These are phyloP conservation scores for Lucilia sericata DNA, from an alignment of 1,140 invertebrate genomes.

Conservation along the genomic window DNA sequence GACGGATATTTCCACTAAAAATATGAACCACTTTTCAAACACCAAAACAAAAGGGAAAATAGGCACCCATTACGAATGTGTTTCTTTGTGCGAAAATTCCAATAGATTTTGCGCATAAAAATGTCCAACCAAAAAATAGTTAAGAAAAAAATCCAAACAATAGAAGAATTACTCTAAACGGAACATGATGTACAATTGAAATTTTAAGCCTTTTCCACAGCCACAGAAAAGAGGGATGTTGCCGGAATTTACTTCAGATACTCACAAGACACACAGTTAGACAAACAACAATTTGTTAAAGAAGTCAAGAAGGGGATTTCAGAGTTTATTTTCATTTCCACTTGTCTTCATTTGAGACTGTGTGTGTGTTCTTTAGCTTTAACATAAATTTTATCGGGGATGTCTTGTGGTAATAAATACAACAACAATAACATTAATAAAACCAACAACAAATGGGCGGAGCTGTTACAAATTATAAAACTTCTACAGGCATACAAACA, in stretches of 20 bases:
- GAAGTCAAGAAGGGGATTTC: conserved; percentile 21
- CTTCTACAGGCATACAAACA: conserved; percentile 14
- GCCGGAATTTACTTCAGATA: not conserved
- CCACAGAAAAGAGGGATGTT: not conserved
- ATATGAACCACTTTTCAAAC: not conserved
- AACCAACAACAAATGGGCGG: conserved; percentile 61
- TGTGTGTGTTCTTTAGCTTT: not conserved
- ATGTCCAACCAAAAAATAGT: conserved; percentile 39
- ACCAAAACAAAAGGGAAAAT: not conserved
- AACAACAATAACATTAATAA: not conserved
- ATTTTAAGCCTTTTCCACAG: conserved; percentile 25
- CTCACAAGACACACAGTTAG: too few species aligned
- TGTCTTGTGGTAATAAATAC: not conserved
- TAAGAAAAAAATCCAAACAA: not conserved
- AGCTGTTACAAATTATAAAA: conserved; percentile 53
- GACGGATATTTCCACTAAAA: not conserved
- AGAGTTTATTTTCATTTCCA: not conserved
- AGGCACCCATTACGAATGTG: not conserved
- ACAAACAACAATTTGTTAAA: not conserved
- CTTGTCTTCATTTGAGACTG: not conserved
- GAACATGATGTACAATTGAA: not conserved
- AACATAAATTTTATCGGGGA: not conserved
- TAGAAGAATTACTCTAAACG: not conserved
- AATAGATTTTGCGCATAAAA: conserved; percentile 40
- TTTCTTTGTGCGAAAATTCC: conserved; percentile 21